These are phyloP conservation scores for Trinorchestia longiramus DNA, from an alignment of 1,140 invertebrate genomes.

Conservation along the genomic window DNA sequence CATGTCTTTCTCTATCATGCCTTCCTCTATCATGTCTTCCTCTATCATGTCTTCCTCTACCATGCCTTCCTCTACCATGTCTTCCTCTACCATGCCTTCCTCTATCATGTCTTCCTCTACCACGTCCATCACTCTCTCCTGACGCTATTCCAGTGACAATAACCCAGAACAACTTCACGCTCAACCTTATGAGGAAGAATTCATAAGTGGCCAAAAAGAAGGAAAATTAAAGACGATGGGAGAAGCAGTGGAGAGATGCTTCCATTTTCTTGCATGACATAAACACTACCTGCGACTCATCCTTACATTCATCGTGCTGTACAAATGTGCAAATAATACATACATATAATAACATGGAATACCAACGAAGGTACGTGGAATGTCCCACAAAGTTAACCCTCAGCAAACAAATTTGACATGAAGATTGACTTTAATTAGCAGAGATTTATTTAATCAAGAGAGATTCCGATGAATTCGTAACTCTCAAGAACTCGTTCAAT, in stretches of 20 bases:
- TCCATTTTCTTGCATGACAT: background rate
- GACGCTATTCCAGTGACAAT: too few relatives aligned
- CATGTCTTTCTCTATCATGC: too few relatives aligned
- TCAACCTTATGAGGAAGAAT: background rate
- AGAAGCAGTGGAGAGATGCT: background rate
- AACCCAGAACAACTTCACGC: too few relatives aligned
- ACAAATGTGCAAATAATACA: slow-evolving; percentile 2
- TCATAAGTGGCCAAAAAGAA: background rate
- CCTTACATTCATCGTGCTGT: background rate
- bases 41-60: too few relatives aligned
- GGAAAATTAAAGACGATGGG: background rate
- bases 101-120: too few relatives aligned
- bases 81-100: too few relatives aligned
- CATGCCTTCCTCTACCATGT: too few relatives aligned
- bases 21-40: too few relatives aligned
- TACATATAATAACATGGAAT: background rate
- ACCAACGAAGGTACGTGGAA: background rate
- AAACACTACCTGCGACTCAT: background rate
- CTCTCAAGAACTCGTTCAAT: background rate
- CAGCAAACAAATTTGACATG: too few relatives aligned
- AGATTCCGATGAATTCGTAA: background rate
- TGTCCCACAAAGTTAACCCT: background rate
- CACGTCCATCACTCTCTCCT: too few relatives aligned
- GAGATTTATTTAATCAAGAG: too few relatives aligned
- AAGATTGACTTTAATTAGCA: too few relatives aligned